phyloP scores from a whole-genome alignment of 2,113 vertebrate genomes.

The Ibidorhyncha struthersii region DNA sequence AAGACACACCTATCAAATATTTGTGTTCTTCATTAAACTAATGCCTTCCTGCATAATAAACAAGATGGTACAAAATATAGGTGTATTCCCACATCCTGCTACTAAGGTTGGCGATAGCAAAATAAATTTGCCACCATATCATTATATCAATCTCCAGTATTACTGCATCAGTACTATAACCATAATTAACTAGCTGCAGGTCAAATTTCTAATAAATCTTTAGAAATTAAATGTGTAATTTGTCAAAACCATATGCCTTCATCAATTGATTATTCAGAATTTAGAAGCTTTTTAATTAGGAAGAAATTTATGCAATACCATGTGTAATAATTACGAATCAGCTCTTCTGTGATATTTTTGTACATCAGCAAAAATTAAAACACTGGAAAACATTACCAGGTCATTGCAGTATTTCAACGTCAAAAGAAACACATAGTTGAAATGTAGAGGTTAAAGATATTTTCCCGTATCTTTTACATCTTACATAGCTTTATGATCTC shows the following conservation, averaged over 20 bases:
- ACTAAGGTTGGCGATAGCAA: conserved; percentile 60
- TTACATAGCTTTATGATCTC: conserved; percentile 62
- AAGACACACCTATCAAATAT: conserved; percentile 47
- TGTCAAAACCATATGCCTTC: conserved; percentile 79
- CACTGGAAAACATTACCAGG: conserved; percentile 75
- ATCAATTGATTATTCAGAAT: conserved; percentile 83
- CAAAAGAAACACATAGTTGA: conserved; percentile 73
- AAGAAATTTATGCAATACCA: conserved; percentile 80
- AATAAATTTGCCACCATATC: conserved; percentile 69
- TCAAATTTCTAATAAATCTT: conserved; percentile 81
- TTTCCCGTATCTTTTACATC: conserved; percentile 72
- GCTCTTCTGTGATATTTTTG: conserved; percentile 78
- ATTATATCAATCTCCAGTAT: conserved; percentile 70
- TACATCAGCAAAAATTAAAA: conserved; percentile 83
- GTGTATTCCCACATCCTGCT: conserved; percentile 51
- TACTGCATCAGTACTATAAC: conserved; percentile 70
- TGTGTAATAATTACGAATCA: conserved; percentile 80
- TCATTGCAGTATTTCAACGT: conserved; percentile 79
- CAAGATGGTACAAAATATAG: conserved; percentile 56
- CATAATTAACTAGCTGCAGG: conserved; percentile 75
- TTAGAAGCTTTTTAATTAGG: conserved; percentile 85
- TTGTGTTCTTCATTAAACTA: conserved; percentile 72
- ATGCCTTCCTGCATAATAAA: conserved; percentile 66
- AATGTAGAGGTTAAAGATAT: conserved; percentile 75
- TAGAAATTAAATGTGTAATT: conserved; percentile 80